Evolutionary conservation across 2,888 invertebrate genomes (phyloP), one percentile per base, ranked within the genome.

Genomic region (Chironomus tentans): DNA sequence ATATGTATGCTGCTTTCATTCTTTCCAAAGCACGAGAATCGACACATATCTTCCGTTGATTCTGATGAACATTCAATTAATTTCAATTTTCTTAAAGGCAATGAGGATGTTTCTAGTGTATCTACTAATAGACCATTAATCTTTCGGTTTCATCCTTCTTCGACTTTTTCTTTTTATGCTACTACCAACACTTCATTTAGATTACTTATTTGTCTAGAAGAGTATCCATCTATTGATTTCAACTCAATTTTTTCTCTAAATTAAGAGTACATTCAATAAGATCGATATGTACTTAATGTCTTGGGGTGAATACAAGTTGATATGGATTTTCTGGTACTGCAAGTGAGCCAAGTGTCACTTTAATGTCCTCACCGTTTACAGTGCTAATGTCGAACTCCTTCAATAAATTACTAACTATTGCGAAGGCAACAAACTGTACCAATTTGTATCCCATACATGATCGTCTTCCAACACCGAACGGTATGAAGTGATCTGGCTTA

Each of bases 381-480:
- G 88, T 85, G 15, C 82, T 76, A 56, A 90, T 82, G 65, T 84
- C 84, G 79, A 85, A 89, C 77, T 86, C 84, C 80, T 88, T 87
- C 76, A 89, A 80, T 18, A 89, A 78, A 18, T 85, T 85, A 3
- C 87, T 86, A 12, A 89, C 78, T 3, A 86, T 83, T 2, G 87
- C 83, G 79, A 88, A 88, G 74, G 87, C 85, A 7, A 89, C 80
- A 71, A 87, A 84, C 78, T 89, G 88, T 0, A 90, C 89, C 83
- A 90, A 84, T 80, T 88, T 89, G 82, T 89, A 89, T 0, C 90
- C 90, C 87, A 90, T 87, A 81, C 90, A 90, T 47, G 89, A 88
- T 56, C 90, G 83, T 77, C 87, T 85, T 0, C 90, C 90, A 4
- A 88, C 88, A 0, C 89, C 89, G 81, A 90, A 90, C 0, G 90